Evolutionary conservation across 2,113 vertebrate species (phyloP).

Genomic region (Myrmophylax atrothorax): DNA sequence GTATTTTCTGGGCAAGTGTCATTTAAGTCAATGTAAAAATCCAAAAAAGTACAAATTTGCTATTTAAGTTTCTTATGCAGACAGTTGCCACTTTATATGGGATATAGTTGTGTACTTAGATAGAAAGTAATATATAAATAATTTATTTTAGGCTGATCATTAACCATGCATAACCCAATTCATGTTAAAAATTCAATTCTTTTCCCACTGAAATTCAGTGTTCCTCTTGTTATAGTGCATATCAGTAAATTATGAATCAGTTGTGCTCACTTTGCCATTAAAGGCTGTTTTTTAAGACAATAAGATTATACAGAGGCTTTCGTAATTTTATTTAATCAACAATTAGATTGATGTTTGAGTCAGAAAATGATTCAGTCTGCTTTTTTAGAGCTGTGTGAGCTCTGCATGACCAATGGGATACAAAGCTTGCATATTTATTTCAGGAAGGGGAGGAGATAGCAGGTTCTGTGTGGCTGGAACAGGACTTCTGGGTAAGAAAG

Average conservation of each 20-base stretch:
- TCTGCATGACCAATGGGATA: not conserved
- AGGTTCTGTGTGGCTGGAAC: not conserved
- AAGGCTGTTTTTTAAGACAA: slow-evolving; percentile 9
- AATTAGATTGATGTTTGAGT: slow-evolving; percentile 25
- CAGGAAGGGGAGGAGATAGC: not conserved
- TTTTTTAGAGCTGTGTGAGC: not conserved
- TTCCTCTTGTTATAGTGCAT: not conserved
- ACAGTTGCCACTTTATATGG: not conserved
- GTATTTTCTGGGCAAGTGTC: not conserved
- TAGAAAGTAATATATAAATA: not conserved
- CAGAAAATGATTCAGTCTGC: slow-evolving; percentile 34
- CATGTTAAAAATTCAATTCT: not conserved
- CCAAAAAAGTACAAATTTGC: not conserved
- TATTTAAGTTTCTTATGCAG: not conserved
- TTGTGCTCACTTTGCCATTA: not conserved
- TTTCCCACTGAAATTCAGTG: not conserved
- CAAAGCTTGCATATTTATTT: not conserved
- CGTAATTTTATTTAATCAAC: slow-evolving; percentile 37
- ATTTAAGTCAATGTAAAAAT: not conserved
- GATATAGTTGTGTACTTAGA: not conserved
- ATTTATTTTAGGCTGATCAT: not conserved
- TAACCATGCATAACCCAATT: slow-evolving; percentile 14
- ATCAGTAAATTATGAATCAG: slow-evolving; percentile 21
- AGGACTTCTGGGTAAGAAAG: not conserved
- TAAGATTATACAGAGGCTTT: slow-evolving; percentile 13